These are phyloP conservation scores for Eudorcas thomsonii DNA, from an alignment of 2,113 vertebrate species.

Conservation along the genomic window DNA sequence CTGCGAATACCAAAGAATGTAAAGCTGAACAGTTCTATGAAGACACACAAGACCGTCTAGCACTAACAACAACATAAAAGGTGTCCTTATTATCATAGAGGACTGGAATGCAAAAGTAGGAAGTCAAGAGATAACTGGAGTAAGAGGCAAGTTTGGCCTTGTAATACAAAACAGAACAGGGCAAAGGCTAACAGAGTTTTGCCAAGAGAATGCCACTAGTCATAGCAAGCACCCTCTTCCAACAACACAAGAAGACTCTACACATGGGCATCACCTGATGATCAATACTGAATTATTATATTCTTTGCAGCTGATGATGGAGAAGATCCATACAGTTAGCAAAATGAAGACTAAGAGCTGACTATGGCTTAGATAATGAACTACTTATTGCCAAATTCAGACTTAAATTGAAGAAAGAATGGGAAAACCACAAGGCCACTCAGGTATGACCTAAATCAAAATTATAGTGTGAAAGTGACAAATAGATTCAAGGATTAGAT, in stretches of 20 bases:
- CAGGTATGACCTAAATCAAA: background rate
- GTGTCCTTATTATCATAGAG: background rate
- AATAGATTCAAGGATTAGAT: background rate
- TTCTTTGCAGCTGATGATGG: background rate
- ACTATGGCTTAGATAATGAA: background rate
- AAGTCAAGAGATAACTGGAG: background rate
- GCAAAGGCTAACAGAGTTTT: background rate
- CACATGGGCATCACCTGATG: background rate
- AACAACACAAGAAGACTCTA: background rate
- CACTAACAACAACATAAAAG: background rate
- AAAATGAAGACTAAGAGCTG: background rate
- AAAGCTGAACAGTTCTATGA: background rate
- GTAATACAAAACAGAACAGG: background rate
- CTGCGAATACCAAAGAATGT: background rate
- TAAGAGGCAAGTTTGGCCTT: background rate
- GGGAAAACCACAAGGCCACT: background rate
- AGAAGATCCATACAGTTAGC: background rate
- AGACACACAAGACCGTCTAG: background rate
- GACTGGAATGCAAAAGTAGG: background rate
- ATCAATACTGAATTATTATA: background rate
- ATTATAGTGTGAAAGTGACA: background rate
- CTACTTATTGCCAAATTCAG: background rate
- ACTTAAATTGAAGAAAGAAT: background rate
- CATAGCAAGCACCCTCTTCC: background rate
- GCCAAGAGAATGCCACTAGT: background rate